Percentiles rank a stretch among this genome's conserved stretches.
These are phyloP conservation scores for Amphipyra tragopoginis DNA, from an alignment of 2,888 invertebrate genomes.

Conservation along the genomic window DNA sequence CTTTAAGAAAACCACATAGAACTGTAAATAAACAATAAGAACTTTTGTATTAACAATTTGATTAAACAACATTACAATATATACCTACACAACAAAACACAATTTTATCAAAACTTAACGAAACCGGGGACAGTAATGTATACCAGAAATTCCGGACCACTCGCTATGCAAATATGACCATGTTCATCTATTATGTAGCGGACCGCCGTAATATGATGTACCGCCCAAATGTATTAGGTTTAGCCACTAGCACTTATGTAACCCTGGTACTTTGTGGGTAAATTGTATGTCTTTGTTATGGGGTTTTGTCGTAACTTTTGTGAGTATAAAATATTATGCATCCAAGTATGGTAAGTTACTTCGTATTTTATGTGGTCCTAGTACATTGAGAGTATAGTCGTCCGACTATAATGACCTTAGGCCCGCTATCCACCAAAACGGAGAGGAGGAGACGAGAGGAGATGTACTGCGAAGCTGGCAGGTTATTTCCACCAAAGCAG, in stretches of 20 bases:
- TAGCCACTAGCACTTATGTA: constrained; percentile 35
- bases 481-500: no score
- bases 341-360: neutral
- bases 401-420: no score
- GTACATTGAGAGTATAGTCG: constrained; percentile 11
- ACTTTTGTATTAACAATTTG: no score
- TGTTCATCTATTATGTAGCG: constrained; percentile 45
- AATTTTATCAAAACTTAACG: neutral
- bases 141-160: constrained; percentile 31
- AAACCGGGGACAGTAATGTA: constrained; percentile 22
- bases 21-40: no score
- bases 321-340: neutral
- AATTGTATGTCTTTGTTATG: constrained; percentile 5
- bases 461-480: no score
- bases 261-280: constrained; percentile 15
- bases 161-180: constrained; percentile 43
- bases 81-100: no score
- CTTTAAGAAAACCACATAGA: no score
- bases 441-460: no score
- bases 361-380: neutral
- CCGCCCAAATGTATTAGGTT: constrained; percentile 46
- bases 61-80: no score
- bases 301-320: neutral
- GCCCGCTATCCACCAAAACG: no score
- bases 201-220: constrained; percentile 41